Evolutionary conservation across 1,140 invertebrate genomes (phyloP), one percentile per base, ranked within the genome.

Genomic region (Neodiprion lecontei): DNA sequence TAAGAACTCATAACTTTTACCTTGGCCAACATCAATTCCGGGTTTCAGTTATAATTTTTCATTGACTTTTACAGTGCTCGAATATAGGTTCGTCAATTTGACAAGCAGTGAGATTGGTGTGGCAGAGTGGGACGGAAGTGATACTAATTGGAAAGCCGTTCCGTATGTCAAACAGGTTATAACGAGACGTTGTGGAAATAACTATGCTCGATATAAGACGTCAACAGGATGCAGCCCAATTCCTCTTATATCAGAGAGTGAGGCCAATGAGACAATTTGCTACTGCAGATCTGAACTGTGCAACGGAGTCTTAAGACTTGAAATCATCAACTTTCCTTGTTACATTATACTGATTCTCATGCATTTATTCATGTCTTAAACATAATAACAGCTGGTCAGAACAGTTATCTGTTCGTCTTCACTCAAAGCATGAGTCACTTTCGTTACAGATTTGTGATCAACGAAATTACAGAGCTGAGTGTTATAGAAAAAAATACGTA

Each of bases 181-280:
- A 21, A 69, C 7, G 9, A 69, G 67, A 69, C 67, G 67, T 69
- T 69, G 67, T 23, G 67, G 67, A 23, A 69, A 69, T 69, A 69
- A 23, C 40, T 69, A 69, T 12, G 67, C 21, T 23, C 17, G 67
- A 69, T 69, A 69, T 47, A 14, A 69, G 11, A 7, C 40, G 12
- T 5, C 10, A 12, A 12, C 40, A 69, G 67, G 67, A 12, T 69
- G 67, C 67, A 69, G 40, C 12, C 11, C 17, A 11, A 10, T 69
- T 11, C 67, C 67, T 47, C 40, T 69, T 69, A 11, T 23, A 11
- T 12, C 3, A 12, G 11, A 69, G 5, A 47, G n/a, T 23, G 40
- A 1, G 5, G 14, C 17, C n/a, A 69, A 69, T 11, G 67, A 69
- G 4, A 69, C 21, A 12, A 14, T 69, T 69, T 69, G 67, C 67